These are phyloP conservation scores for Enteromius unitaeniatus DNA, from an alignment of 2,797 vertebrate species.

Conservation along the genomic window DNA sequence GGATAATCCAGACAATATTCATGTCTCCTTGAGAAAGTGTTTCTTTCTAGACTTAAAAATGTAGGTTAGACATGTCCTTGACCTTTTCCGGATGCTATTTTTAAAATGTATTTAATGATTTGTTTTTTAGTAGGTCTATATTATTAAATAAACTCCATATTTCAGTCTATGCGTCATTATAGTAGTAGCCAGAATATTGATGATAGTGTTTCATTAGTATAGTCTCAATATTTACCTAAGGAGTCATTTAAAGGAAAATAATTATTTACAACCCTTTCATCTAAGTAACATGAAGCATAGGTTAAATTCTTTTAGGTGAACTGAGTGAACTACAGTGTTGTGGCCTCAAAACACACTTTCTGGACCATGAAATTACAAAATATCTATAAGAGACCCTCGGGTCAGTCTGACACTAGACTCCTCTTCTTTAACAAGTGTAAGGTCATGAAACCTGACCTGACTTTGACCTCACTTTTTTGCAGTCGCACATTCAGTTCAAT, in stretches of 20 bases:
- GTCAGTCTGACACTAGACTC: conserved; percentile 51
- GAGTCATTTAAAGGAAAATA: background rate
- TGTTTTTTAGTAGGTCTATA: background rate
- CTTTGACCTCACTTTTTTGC: conserved; percentile 44
- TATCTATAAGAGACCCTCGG: conserved; percentile 27
- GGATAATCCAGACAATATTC: conserved; percentile 53
- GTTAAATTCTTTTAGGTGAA: conserved; percentile 20
- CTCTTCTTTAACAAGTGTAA: conserved; percentile 57
- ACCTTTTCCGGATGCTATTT: background rate
- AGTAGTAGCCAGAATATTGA: background rate
- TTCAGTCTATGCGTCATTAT: background rate
- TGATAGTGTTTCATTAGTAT: background rate
- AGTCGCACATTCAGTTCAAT: background rate
- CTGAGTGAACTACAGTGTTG: background rate
- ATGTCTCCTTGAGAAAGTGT: conserved; percentile 44
- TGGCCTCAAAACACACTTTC: conserved; percentile 30
- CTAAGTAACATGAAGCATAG: background rate
- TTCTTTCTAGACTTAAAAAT: conserved; percentile 55
- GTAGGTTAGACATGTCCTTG: conserved; percentile 10
- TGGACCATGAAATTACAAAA: conserved; percentile 51
- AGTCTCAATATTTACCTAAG: background rate
- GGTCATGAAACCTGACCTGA: conserved; percentile 52
- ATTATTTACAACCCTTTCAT: background rate
- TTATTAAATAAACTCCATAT: background rate
- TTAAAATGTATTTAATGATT: background rate